Conservation (phyloP, 2,888 invertebrate species). For the Endotricha flammealis region DNA sequence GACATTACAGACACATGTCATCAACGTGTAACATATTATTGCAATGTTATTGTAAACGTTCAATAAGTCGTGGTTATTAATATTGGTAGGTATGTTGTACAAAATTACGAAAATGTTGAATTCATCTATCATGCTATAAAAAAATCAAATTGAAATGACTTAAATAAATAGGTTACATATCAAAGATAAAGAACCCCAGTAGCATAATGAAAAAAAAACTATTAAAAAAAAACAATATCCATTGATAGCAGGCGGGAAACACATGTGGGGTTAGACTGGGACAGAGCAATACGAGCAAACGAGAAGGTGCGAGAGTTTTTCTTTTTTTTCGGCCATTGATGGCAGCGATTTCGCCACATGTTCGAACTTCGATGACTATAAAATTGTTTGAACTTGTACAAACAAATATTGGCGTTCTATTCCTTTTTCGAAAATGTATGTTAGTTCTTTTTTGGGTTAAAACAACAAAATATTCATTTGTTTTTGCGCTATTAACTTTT, state of each 20-base stretch:
- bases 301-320: constrained; percentile 31
- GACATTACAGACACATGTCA: no score
- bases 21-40: no score
- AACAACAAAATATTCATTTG: no score
- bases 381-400: constrained; percentile 28
- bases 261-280: constrained; percentile 49
- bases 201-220: constrained; percentile 33
- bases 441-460: no score
- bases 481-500: no score
- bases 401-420: background rate
- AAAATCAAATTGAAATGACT: no score
- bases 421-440: constrained; percentile 2
- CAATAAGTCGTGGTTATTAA: no score
- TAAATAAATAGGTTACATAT: no score
- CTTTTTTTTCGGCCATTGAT: constrained; percentile 36
- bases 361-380: constrained; percentile 39
- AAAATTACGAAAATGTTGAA: no score
- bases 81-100: no score
- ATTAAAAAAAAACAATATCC: constrained; percentile 50
- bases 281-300: constrained; percentile 33
- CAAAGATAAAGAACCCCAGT: constrained; percentile 25
- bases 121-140: no score
- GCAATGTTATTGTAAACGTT: no score
- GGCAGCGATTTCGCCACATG: constrained; percentile 66
- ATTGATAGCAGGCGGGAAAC: constrained; percentile 58